These are phyloP conservation scores for Serinus canaria DNA, from an alignment of 2,113 vertebrate genomes.

Conservation along the genomic window DNA sequence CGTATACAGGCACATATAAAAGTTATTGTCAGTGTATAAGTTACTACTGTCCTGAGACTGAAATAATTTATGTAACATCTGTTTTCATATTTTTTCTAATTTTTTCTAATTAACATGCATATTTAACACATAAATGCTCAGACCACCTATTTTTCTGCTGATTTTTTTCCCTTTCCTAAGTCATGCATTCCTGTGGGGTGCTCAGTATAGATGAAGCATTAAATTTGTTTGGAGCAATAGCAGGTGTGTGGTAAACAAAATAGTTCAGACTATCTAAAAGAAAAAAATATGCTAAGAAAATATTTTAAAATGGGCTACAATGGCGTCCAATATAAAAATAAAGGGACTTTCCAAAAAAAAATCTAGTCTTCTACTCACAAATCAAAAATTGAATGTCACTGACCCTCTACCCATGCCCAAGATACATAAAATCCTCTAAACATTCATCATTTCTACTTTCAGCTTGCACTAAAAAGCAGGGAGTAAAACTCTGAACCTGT, in stretches of 20 bases:
- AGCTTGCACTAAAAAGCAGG: not conserved
- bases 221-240: slow-evolving; percentile 34
- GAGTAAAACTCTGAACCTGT: not conserved
- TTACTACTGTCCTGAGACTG: slow-evolving; percentile 75
- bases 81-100: slow-evolving; percentile 79
- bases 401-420: fast-evolving
- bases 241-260: slow-evolving; percentile 21
- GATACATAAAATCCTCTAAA: not conserved
- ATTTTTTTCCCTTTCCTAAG: slow-evolving; percentile 60
- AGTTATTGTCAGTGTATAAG: slow-evolving; percentile 78
- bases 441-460: not conserved
- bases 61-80: slow-evolving; percentile 84
- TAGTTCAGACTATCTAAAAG: not conserved
- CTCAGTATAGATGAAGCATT: slow-evolving; percentile 32
- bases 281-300: not conserved
- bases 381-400: not conserved
- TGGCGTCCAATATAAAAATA: not conserved
- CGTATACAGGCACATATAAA: slow-evolving; percentile 69
- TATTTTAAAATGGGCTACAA: not conserved
- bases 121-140: slow-evolving; percentile 75
- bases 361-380: not conserved
- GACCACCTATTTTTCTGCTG: slow-evolving; percentile 71
- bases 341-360: not conserved
- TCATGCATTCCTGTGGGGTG: slow-evolving; percentile 42
- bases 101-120: slow-evolving; percentile 82